Evolutionary conservation across 2,113 vertebrate genomes (phyloP).

Genomic region (Pteropus alecto): DNA sequence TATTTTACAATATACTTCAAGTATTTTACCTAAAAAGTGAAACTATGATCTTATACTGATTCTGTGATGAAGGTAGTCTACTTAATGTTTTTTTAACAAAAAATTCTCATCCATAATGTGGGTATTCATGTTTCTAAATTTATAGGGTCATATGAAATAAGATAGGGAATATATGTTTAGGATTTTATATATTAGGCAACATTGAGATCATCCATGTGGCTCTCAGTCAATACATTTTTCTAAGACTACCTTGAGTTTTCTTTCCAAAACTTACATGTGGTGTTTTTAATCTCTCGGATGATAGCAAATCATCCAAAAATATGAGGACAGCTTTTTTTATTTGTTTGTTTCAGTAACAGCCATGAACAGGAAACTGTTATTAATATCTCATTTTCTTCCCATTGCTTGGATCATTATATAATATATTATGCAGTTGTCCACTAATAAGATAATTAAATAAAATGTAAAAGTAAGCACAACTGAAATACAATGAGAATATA

Average conservation of each 20-base stretch:
- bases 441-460: background rate
- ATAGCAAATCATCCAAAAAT: background rate
- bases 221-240: background rate
- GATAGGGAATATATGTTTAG: background rate
- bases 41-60: background rate
- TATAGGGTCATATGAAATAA: background rate
- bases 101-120: background rate
- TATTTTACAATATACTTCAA: background rate
- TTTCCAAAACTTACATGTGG: background rate
- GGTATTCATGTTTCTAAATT: background rate
- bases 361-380: background rate
- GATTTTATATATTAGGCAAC: background rate
- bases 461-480: background rate
- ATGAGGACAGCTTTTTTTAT: background rate
- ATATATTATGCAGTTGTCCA: background rate
- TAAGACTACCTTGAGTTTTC: background rate
- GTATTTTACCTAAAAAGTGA: background rate
- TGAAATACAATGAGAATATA: background rate
- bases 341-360: too few species aligned
- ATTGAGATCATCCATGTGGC: background rate
- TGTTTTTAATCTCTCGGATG: background rate
- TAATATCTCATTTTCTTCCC: background rate
- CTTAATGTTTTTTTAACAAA: background rate
- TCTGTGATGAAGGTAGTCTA: background rate
- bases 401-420: background rate